Base-by-base conservation (phyloP, 1,140 invertebrate genomes). In the Dendroctonus ponderosae region DNA sequence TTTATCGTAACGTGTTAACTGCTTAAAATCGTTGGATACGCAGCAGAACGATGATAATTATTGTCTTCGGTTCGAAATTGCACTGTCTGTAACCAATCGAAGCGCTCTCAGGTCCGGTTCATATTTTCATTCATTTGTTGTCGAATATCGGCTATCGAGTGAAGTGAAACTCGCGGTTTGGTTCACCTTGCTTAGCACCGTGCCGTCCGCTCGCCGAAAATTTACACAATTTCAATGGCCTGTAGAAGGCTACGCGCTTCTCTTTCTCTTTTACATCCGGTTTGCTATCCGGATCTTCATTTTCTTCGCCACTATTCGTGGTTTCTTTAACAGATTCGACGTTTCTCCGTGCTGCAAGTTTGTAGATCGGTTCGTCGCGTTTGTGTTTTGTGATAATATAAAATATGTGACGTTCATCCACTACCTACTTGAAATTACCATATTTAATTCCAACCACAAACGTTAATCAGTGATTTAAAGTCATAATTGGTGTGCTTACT, bases 221-320 rank as follows among this genome's bases (percentile, higher is more conserved):
- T 67, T 62, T 67, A 67, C 53, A 52, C 44, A 63, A 67, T 67
- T 67, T 67, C 65, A 59, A 56, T 61, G 56, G 57, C 50, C 65
- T 54, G 50, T 15, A 62, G 66, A 67, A 61, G 66, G 66, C 66
- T 61, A 49, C 52, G 37, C 3, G 43, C 60, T 15, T 39, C 66
- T 68, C 66, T 68, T 68, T 68, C 66, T 68, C 59, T 68, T 68
- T 68, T 48, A 68, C 46, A 68, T 68, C 66, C 66, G 66, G 66
- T 54, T 68, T 37, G 60, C 60, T 41, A 67, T 67, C 65, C 65
- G 65, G 65, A 67, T 67, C 65, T 67, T 65, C 62, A 57, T 65
- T 65, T 65, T 65, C 62, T 57, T 65, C 53, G 43, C 48, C 61
- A 42, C 15, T 63, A 12, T 54, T 63, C 61, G 50, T 38, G 40